phyloP scores from a whole-genome alignment of 2,888 invertebrate species.

The Synanthedon vespiformis region DNA sequence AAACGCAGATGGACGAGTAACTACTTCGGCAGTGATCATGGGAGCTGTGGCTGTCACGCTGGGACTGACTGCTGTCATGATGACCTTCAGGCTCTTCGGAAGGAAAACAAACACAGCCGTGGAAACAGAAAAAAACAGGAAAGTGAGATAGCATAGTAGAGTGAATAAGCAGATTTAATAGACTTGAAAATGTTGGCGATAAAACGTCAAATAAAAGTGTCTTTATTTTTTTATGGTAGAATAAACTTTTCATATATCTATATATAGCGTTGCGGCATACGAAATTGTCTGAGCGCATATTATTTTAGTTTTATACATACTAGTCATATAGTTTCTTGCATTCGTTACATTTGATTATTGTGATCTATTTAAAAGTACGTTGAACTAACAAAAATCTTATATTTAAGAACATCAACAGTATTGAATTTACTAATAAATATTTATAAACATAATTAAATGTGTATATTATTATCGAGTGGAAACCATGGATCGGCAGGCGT shows the following conservation, averaged over 20 bases:
- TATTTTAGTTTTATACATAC: constrained; percentile 6
- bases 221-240: background rate
- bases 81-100: constrained; percentile 43
- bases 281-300: no score
- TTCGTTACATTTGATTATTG: background rate
- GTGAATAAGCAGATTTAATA: constrained; percentile 4
- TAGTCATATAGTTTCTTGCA: constrained; percentile 22
- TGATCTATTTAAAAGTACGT: constrained; percentile 8
- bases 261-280: no score
- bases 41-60: constrained; percentile 40
- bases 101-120: constrained; percentile 19
- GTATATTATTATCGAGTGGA: background rate
- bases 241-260: no score
- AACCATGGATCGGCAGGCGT: no score
- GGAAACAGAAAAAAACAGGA: constrained; percentile 41
- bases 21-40: constrained; percentile 40
- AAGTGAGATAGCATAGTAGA: constrained; percentile 37
- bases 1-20: constrained; percentile 14
- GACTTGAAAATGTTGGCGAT: background rate
- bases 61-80: constrained; percentile 38
- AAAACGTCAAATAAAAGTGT: no score
- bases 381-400: constrained; percentile 7
- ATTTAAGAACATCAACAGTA: constrained; percentile 24
- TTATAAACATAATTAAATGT: background rate
- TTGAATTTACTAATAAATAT: constrained; percentile 19